Evolutionary conservation across 2,113 vertebrate species (phyloP), one percentile per base, ranked within the genome.

Genomic region (Lophius piscatorius): DNA sequence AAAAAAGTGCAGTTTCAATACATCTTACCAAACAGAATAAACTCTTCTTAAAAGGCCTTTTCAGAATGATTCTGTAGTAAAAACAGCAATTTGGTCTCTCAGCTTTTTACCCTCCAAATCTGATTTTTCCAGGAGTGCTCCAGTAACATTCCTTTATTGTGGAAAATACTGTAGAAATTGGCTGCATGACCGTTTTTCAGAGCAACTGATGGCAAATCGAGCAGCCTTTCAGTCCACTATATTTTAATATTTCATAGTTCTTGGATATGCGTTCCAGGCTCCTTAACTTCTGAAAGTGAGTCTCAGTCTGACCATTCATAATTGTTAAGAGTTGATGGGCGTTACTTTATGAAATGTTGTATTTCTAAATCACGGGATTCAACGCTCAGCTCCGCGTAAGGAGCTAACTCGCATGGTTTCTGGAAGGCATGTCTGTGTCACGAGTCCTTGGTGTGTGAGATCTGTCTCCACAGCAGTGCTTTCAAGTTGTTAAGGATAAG

Each of bases 361-460:
- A 60, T 46, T 57, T 5, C 38, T 51, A 42, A 31, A 67, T 79
- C 74, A 75, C 69, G 76, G 73, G 62, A 65, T 74, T 46, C 22
- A 52, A 33, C 10, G 40, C 18, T 66, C 24, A 5, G 57, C 56
- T 62, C 49, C 8, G 1, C 1, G 5, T 45, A 40, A 10, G 34
- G 41, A 49, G 10, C 33, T 4, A 17, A 28, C 23, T 33, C 39
- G 39, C 31, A 23, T 8, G 21, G 45, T 31, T n/a, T 17, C 23
- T 35, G 24, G 9, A 4, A 7, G 45, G n/a, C 20, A 8, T 4
- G 26, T 8, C 4, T 4, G 26, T 6, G 75, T 89, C 94, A 98
- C 0, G 97, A 98, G 84, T 99, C 97, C 81, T 96, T 99, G 40
- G 96, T 98, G 82, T 99, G 95, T 12, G 98, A 99, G 86, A 99